These are phyloP conservation scores for Argyresthia albistria DNA, from an alignment of 2,888 invertebrate species.

Conservation along the genomic window DNA sequence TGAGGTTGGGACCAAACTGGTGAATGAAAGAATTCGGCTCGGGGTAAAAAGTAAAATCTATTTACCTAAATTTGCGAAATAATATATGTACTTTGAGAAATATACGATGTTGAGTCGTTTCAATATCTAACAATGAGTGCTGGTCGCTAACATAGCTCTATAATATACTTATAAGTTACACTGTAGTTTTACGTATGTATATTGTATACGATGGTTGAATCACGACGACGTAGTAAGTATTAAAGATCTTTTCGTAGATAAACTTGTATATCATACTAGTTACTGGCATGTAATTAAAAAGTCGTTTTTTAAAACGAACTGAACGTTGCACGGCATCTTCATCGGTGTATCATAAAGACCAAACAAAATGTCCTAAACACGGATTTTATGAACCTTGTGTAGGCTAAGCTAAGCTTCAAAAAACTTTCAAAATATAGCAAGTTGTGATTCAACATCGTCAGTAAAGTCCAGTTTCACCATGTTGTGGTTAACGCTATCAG, in stretches of 20 bases:
- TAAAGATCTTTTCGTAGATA: neutral
- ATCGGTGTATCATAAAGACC: no score
- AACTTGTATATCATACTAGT: neutral
- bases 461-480: neutral
- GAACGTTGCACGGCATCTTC: no score
- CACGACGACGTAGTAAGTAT: neutral
- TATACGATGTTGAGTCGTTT: conserved; percentile 4
- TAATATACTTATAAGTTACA: conserved; percentile 4
- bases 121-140: neutral
- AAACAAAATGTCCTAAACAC: no score
- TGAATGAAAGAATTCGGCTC: conserved; percentile 46
- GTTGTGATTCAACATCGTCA: conserved; percentile 1
- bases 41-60: conserved; percentile 36
- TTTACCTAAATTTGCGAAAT: conserved; percentile 22
- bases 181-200: conserved; percentile 6
- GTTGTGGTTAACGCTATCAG: no score
- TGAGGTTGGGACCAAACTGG: conserved; percentile 61
- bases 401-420: no score
- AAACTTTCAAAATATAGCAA: neutral
- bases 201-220: neutral
- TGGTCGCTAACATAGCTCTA: no score
- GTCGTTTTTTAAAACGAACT: no score
- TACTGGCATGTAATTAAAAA: no score
- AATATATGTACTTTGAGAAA: conserved; percentile 15
- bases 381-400: no score